Conservation (phyloP, 2,113 vertebrate species). For the Oryzias javanicus region DNA sequence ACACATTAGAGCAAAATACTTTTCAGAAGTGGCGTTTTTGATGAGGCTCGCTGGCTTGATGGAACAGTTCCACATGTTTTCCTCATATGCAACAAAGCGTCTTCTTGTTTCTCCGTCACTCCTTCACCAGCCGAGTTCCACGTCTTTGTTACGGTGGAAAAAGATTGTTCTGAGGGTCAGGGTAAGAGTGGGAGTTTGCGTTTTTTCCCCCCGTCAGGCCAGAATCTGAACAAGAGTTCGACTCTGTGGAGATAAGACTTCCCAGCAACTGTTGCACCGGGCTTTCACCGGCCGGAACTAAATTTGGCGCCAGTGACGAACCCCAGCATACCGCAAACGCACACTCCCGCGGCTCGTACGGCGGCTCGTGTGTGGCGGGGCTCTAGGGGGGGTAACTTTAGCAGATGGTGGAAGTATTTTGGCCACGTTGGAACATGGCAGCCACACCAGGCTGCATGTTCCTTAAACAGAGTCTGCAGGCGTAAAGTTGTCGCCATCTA, state of each 20-base stretch:
- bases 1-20: not conserved
- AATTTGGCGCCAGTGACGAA: conserved; percentile 69
- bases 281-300: conserved; percentile 55
- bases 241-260: conserved; percentile 31
- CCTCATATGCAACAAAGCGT: conserved; percentile 26
- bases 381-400: conserved; percentile 28
- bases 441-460: conserved; percentile 45
- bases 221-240: conserved; percentile 31
- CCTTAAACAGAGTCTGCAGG: conserved; percentile 25
- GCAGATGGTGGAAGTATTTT: conserved; percentile 79
- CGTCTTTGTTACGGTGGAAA: conserved; percentile 34
- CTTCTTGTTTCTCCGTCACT: conserved; percentile 5
- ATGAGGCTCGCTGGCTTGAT: conserved; percentile 23
- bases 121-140: conserved; percentile 23
- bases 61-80: conserved; percentile 37
- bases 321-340: conserved; percentile 66
- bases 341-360: conserved; percentile 18
- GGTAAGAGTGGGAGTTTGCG: too few relatives aligned
- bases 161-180: not conserved
- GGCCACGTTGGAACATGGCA: conserved; percentile 66
- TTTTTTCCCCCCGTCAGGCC: conserved; percentile 1
- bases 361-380: not conserved
- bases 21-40: not conserved
- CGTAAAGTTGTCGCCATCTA: conserved; percentile 36
- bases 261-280: conserved; percentile 50